Conservation (phyloP, 1,140 invertebrate species). For the Ceratitis capitata region DNA sequence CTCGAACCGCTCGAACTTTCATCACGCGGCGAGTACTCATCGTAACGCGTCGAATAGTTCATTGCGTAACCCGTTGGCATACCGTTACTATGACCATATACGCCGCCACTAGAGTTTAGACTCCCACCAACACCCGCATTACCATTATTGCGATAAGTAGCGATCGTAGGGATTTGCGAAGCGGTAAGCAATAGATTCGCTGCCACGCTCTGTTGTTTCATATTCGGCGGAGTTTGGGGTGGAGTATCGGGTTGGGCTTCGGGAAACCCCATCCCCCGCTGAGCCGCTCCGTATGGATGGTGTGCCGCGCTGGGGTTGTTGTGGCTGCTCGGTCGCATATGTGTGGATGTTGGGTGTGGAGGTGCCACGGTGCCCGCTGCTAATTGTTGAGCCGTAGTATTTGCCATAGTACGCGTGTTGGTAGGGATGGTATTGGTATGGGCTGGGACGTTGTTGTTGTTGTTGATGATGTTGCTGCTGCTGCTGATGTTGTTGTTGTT, state of each 20-base stretch:
- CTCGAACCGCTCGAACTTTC: slow-evolving; percentile 70
- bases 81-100: slow-evolving; percentile 63
- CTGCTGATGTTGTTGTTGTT: slow-evolving; percentile 47
- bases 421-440: slow-evolving; percentile 45
- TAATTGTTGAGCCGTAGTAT: slow-evolving; percentile 25
- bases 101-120: slow-evolving; percentile 60
- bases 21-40: slow-evolving; percentile 63
- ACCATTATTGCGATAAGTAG: slow-evolving; percentile 68
- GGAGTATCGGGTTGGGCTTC: slow-evolving; percentile 89
- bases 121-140: slow-evolving; percentile 19
- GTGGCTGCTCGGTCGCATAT: slow-evolving; percentile 46
- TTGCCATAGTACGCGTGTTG: slow-evolving; percentile 59
- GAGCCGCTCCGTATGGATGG: slow-evolving; percentile 58
- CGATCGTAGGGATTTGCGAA: slow-evolving; percentile 67
- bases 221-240: slow-evolving; percentile 90
- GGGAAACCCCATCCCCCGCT: slow-evolving; percentile 77
- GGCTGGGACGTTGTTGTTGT: slow-evolving; percentile 47
- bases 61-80: slow-evolving; percentile 48
- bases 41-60: slow-evolving; percentile 53
- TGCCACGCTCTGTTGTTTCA: slow-evolving; percentile 82
- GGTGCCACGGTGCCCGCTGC: background rate
- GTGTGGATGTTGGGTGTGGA: slow-evolving; percentile 39
- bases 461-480: slow-evolving; percentile 41
- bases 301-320: slow-evolving; percentile 46
- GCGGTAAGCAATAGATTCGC: slow-evolving; percentile 70